A percentile compares a stretch with the other conserved stretches of the same genome.
Evolutionary conservation across 1,140 invertebrate genomes (phyloP).

Genomic region (Drosophila quadrilineata): DNA sequence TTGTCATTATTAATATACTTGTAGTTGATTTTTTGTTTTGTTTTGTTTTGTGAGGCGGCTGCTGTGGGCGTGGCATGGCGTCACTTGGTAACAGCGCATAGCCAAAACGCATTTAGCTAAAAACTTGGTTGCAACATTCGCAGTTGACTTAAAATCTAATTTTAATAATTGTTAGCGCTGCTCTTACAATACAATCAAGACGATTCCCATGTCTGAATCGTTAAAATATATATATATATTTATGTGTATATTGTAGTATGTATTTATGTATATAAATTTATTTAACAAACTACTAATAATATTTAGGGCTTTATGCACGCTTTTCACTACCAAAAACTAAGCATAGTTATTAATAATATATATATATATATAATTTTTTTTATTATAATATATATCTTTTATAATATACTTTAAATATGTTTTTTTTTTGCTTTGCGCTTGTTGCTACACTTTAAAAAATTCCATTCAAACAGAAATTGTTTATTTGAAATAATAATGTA

Average conservation of each 20-base stretch:
- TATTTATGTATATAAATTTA: conserved; percentile 68
- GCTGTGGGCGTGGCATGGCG: conserved; percentile 33
- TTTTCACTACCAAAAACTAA: conserved; percentile 77
- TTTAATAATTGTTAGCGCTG: conserved; percentile 68
- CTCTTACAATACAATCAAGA: conserved; percentile 44
- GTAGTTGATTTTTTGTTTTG: conserved; percentile 16
- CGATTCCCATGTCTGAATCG: conserved; percentile 11
- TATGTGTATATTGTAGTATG: conserved; percentile 37
- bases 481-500: conserved; percentile 71
- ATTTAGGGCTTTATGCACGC: conserved; percentile 53
- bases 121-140: no score
- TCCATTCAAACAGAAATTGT: conserved; percentile 69
- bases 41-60: conserved; percentile 10
- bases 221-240: conserved; percentile 34
- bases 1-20: conserved; percentile 16
- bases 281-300: conserved; percentile 78
- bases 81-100: conserved; percentile 40
- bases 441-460: conserved; percentile 65
- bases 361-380: conserved; percentile 54
- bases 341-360: conserved; percentile 53
- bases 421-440: conserved; percentile 38
- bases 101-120: conserved; percentile 27
- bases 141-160: conserved; percentile 32
- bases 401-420: conserved; percentile 36
- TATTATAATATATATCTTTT: conserved; percentile 42